Percentiles rank a stretch among this genome's conserved stretches.
Conservation (phyloP, 2,797 vertebrate genomes). For the Chanos chanos region DNA sequence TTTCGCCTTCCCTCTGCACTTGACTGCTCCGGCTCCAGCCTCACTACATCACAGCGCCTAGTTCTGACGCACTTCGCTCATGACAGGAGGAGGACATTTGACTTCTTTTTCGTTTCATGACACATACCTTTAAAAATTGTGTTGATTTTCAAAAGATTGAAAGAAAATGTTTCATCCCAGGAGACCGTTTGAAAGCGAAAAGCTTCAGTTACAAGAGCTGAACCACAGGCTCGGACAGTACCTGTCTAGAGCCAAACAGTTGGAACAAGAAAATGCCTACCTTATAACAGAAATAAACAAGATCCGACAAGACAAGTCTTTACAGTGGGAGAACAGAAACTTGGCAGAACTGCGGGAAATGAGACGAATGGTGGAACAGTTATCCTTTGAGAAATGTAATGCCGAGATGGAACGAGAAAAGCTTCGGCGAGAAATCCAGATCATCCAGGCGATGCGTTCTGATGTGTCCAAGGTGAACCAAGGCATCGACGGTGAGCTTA, state of each 20-base stretch:
- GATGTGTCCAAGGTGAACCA: constrained; percentile 72
- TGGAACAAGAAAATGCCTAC: constrained; percentile 85
- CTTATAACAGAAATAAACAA: constrained; percentile 75
- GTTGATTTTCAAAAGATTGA: no score
- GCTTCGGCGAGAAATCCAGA: constrained; percentile 77
- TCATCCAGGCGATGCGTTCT: constrained; percentile 66
- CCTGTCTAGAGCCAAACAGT: constrained; percentile 78
- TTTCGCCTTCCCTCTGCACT: constrained; percentile 61
- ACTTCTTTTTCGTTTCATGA: neutral
- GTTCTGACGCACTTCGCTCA: constrained; percentile 26
- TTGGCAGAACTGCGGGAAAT: constrained; percentile 75
- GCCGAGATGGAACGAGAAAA: constrained; percentile 84
- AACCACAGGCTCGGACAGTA: constrained; percentile 85
- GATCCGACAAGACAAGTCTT: constrained; percentile 55
- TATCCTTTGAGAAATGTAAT: constrained; percentile 76
- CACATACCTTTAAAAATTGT: no score
- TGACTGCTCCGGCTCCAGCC: constrained; percentile 55
- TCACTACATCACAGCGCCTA: constrained; percentile 49
- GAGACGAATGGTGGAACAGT: constrained; percentile 75
- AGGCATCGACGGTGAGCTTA: constrained; percentile 76
- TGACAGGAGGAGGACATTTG: neutral
- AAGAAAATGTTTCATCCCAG: constrained; percentile 76
- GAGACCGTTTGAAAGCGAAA: constrained; percentile 78
- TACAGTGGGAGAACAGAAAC: constrained; percentile 52
- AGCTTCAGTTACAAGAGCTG: constrained; percentile 85